Base-by-base conservation (phyloP, 23 tunicate species). In the Trididemnum clinides region DNA sequence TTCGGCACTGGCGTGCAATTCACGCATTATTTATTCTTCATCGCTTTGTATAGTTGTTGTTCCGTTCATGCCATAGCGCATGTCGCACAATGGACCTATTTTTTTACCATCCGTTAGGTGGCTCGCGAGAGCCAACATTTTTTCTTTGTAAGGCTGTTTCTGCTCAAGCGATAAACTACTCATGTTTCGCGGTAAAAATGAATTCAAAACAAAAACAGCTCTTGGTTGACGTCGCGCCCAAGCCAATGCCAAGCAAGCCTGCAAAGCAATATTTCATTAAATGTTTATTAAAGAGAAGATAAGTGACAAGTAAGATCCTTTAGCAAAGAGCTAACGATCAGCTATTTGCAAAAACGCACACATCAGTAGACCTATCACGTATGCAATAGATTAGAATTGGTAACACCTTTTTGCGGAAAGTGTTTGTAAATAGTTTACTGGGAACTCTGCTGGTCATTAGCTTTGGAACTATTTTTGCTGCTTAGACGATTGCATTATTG, bases 21-120 rank as follows among this genome's bases (percentile, higher is more conserved):
- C n/a, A n/a, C n/a, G n/a, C n/a, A n/a, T 44, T n/a, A 39, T 39
- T 76, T 25, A 38, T 22, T 57, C 66, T 4, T 54, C 83, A 23
- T 78, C 50, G 6, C 39, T 51, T 69, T 65, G 66, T 6, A 87
- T 71, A 0, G 87, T 88, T 0, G 90, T 77, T 10, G 87, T 71
- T 44, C 86, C 83, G 78, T 88, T 83, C 97, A 92, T 92, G 3
- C 97, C 97, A 39, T 70, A 92, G 72, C 92, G 39, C 97, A 92
- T 92, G 70, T 92, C 90, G 32, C 57, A 82, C 80, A 88, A 65
- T 50, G 91, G 88, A 4, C 89, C 90, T 22, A 84, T 82, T 72
- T 92, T 92, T 71, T 80, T 88, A 31, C 92, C 90, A 10, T 63
- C 78, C 18, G 78, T 78, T 1, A 88, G 83, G 59, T 88, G 92